A percentile compares a stretch with the other conserved stretches of the same genome.
phyloP scores from a whole-genome alignment of 2,888 invertebrate genomes.

The Drosophila incognita region DNA sequence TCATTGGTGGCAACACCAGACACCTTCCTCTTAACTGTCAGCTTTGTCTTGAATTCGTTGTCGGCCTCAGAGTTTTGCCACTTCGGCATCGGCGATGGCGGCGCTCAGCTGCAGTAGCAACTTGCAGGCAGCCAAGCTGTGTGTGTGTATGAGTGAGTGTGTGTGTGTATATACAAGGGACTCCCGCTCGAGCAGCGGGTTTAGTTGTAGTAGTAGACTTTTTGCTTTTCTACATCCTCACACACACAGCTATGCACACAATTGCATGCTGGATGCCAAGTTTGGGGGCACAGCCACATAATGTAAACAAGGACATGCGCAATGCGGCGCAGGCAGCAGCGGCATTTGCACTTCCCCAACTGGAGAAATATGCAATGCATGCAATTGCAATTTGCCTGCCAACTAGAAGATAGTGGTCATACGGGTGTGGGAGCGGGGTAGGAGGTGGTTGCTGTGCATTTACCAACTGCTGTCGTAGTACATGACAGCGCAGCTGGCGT shows the following conservation, averaged over 20 bases:
- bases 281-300: slow-evolving; percentile 67
- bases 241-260: slow-evolving; percentile 32
- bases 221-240: slow-evolving; percentile 76
- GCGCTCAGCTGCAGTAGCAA: slow-evolving; percentile 63
- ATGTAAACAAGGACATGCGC: slow-evolving; percentile 80
- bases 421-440: slow-evolving; percentile 4
- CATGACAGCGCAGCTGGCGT: slow-evolving; percentile 39
- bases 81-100: slow-evolving; percentile 30
- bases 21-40: not conserved
- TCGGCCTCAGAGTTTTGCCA: slow-evolving; percentile 31
- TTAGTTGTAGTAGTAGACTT: slow-evolving; percentile 76
- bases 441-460: slow-evolving; percentile 28
- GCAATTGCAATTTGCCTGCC: slow-evolving; percentile 75
- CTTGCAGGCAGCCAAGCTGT: slow-evolving; percentile 37
- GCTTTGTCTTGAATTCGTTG: slow-evolving; percentile 24
- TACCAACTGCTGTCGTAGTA: slow-evolving; percentile 42
- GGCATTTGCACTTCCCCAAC: slow-evolving; percentile 68
- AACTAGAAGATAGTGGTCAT: slow-evolving; percentile 73
- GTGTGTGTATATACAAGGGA: slow-evolving; percentile 11
- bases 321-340: slow-evolving; percentile 39
- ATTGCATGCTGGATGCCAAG: slow-evolving; percentile 37
- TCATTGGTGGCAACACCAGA: slow-evolving; percentile 5
- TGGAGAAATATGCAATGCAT: slow-evolving; percentile 72
- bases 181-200: slow-evolving; percentile 31
- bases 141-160: not conserved